Conservation (phyloP, 2,113 vertebrate species). For the Thermophis baileyi region DNA sequence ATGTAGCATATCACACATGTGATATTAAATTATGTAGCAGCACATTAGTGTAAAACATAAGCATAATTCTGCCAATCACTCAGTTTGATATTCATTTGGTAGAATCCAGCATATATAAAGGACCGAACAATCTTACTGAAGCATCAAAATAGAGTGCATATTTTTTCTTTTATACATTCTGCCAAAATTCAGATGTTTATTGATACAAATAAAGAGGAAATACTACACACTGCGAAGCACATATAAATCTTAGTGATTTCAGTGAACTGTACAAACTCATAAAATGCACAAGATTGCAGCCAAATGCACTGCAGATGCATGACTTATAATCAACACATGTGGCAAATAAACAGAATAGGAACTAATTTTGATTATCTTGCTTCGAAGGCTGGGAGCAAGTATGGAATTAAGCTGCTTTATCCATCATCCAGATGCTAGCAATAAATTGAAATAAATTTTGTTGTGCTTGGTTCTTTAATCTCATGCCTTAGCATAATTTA, state of each 20-base stretch:
- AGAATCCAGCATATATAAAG: background rate
- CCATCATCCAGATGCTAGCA: background rate
- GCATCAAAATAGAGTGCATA: background rate
- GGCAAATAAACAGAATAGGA: background rate
- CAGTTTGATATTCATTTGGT: background rate
- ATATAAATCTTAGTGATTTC: background rate
- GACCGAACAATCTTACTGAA: background rate
- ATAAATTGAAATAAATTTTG: background rate
- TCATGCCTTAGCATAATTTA: background rate
- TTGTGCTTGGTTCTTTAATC: background rate
- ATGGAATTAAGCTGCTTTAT: background rate
- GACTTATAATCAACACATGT: slow-evolving; percentile 10
- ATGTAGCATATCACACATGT: background rate
- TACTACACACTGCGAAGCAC: background rate
- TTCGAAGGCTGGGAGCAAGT: background rate
- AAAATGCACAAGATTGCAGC: background rate
- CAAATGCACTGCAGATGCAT: background rate
- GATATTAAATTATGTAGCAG: background rate
- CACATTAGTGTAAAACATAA: background rate
- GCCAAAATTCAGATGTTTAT: background rate
- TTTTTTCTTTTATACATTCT: background rate
- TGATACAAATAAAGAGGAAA: background rate
- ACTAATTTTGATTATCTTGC: background rate
- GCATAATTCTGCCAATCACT: background rate
- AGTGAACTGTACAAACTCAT: background rate